Base-by-base conservation (phyloP, 2,797 vertebrate species). In the Silurus lanzhouensis region DNA sequence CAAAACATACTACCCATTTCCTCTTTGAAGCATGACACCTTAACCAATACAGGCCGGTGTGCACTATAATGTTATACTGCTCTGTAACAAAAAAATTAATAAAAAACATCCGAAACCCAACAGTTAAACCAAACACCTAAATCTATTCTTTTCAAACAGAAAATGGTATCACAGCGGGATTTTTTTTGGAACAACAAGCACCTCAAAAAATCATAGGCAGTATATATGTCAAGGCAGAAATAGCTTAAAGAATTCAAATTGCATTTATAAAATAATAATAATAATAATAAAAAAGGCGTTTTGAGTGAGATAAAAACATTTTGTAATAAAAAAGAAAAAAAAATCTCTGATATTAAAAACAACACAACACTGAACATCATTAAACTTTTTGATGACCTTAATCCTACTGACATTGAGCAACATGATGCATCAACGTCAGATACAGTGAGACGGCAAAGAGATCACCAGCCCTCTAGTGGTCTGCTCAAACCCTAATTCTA, bases 11-110 rank as follows among this genome's bases (percentile, higher is more conserved):
- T 15, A 76, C 20, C 14, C 14, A 27, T 80, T 66, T 87, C 44
- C 58, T 71, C n/a, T 77, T 52, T 9, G 22, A 87, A 72, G 25
- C 55, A 71, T n/a, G 57, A 22, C 6, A 15, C 31, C 44, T 60
- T 76, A 61, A 66, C 25, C 60, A 68, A 57, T 77, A 70, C n/a
- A 82, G 60, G 48, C 66, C 17, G 58, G 52, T 58, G 27, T 84
- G 84, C 70, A 25, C 48, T 46, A 25, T 81, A 82, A 87, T 2
- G 52, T 72, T 72, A 82, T 38, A 70, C 31, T 87, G 68, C 66
- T 38, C 17, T 82, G 84, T 89, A 88, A 89, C 85, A 87, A 79
- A 76, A 57, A 38, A 82, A 14, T 3, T 27, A 76, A 38, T 9
- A 85, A 83, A 57, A 77, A 46, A 70, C 17, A 77, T 4, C 3